Base-by-base conservation (phyloP, 2,797 vertebrate genomes). In the Rallus crepitans region DNA sequence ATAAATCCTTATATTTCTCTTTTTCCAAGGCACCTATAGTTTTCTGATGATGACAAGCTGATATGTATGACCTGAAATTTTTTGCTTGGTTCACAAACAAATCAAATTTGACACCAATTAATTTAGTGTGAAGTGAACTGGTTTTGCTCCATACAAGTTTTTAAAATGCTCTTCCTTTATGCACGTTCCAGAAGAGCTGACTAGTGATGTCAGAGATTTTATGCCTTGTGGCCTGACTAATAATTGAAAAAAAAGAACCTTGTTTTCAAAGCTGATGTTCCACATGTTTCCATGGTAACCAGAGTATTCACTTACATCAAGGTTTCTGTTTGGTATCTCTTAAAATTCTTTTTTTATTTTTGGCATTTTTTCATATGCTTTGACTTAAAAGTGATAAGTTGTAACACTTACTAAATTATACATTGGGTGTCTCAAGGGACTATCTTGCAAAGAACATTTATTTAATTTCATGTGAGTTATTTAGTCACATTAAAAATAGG, bases 261-360 rank as follows among this genome's bases (percentile, higher is more conserved):
- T 88, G 18, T 71, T 94, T 93, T 87, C 80, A 90, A 77, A 87
- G 39, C 12, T 56, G 56, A 33, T 72, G 56, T 53, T 84, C 73
- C 72, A 28, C 19, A n/a, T 28, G 77, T 93, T 93, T 88, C 87
- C 77, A 91, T 87, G 59, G 85, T n/a, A 95, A 96, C 88, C 12
- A 79, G 24, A 90, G 21, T 12, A 87, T 91, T 89, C 65, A 24
- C 53, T 78, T 79, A 50, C 19, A 89, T 61, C 3, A 6, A 73
- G 27, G 14, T 60, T 91, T 94, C 40, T 89, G 23, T 84, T 88
- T 53, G 20, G 63, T 82, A 31, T 47, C 30, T 55, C 90, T 82
- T 48, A 73, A 85, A 83, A 39, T 19, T 76, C 2, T 39, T 53
- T 71, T 71, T 80, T 84, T 71, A 70, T 78, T 84, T 45, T 48